Conservation (phyloP, 30 jellyfish, hydroid and myxozoan genomes). For the Catostylus mosaicus region DNA sequence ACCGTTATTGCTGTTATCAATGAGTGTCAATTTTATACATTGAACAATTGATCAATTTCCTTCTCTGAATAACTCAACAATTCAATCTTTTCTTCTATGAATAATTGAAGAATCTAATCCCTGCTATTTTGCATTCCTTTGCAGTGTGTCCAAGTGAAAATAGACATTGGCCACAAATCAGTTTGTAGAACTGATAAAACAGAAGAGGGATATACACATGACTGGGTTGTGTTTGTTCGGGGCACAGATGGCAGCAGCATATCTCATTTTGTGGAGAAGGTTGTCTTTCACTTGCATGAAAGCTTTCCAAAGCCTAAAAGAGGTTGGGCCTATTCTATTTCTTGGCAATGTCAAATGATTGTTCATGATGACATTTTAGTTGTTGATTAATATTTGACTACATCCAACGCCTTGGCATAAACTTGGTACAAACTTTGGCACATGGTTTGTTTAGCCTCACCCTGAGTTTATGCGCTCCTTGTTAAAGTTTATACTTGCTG, state of each 20-base stretch:
- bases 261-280: constrained; percentile 96
- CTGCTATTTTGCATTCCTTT: no score
- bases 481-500: no score
- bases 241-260: constrained; percentile 95
- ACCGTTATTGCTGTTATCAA: no score
- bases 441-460: no score
- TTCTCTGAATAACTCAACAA: background rate
- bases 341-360: no score
- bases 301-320: constrained; percentile 97
- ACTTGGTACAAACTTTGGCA: no score
- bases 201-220: constrained; percentile 93
- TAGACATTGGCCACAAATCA: constrained; percentile 97
- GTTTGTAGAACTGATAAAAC: constrained; percentile 84
- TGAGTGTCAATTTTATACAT: no score
- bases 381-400: no score
- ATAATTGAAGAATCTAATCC: no score
- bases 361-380: no score
- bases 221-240: constrained; percentile 96
- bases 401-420: no score
- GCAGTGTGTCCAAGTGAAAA: constrained; percentile 96
- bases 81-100: background rate
- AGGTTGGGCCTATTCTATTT: constrained; percentile 73
- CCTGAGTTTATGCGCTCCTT: no score
- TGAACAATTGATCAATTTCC: background rate
- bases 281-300: constrained; percentile 90